Evolutionary conservation across 2,888 invertebrate genomes (phyloP), one percentile per base, ranked within the genome.

Genomic region (Beris morrisii): DNA sequence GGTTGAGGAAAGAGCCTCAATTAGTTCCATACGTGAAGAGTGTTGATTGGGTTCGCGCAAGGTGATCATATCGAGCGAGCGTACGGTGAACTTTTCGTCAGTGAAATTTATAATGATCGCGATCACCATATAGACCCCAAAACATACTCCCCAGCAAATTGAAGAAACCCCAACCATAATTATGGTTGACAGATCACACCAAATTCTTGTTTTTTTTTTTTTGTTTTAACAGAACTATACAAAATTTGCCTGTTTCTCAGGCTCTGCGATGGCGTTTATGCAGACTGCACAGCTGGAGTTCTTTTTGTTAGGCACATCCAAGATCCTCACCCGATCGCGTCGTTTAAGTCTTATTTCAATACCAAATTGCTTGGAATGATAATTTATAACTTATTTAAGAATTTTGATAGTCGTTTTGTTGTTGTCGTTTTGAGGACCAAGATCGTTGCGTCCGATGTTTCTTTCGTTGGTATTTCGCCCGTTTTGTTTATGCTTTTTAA

Each of bases 301-400:
- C 31, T 9, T 54, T 54, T 54, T 54, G 54, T 54, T 54, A 30
- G 11, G 54, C 3, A 54, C 11, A 52, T 28, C 22, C 22, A 38
- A 38, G 38, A 38, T 38, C 38, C 38, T 38, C 38, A 38, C 5
- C 3, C 7, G 28, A 22, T 22, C 5, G 28, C 5, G 22, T 52
- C 52, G 28, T 52, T 52, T 52, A 28, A 15, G 32, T 52, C 28
- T 52, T 52, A 52, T 52, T 52, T 28, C 52, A 52, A 52, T 52
- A 52, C 28, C 9, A 28, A 52, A 52, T 52, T 52, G 52, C 52
- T 28, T 13, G 28, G 5, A 15, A 52, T 52, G 52, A 52, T 52
- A 52, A 52, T 52, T 52, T 52, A 52, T 52, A 52, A 52, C 52
- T 52, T 52, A 52, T 52, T 52, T 52, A 52, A 52, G 52, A 28